Percentiles rank a stretch among this genome's conserved stretches.
phyloP scores from a whole-genome alignment of 2,888 invertebrate species.

The Acholoe squamosa region DNA sequence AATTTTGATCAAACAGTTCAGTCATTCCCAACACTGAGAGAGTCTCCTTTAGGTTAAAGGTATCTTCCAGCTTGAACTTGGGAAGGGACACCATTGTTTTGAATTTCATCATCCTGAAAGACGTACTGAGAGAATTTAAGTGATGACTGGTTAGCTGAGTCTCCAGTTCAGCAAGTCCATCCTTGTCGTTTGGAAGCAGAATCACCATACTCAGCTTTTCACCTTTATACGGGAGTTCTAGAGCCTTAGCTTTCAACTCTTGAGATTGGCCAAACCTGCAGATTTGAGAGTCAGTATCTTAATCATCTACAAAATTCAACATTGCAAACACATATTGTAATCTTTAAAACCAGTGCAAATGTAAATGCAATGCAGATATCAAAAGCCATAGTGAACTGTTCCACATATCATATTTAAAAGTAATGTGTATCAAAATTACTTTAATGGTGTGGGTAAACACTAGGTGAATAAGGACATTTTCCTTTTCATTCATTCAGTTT shows the following conservation, averaged over 20 bases:
- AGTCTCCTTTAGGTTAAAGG: constrained; percentile 66
- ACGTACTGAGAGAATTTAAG: constrained; percentile 34
- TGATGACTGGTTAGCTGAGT: constrained; percentile 57
- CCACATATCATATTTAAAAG: no score
- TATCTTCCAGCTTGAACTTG: constrained; percentile 69
- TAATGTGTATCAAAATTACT: no score
- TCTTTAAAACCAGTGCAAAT: no score
- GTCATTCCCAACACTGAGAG: constrained; percentile 68
- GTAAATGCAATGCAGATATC: no score
- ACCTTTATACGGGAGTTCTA: constrained; percentile 88
- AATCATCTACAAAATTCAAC: no score
- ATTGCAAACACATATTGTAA: no score
- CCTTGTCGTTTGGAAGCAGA: constrained; percentile 74
- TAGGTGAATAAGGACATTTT: no score
- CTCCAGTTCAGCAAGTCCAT: constrained; percentile 70
- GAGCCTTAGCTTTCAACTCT: constrained; percentile 89
- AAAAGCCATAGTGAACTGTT: no score
- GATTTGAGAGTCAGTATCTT: neutral
- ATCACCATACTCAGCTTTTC: constrained; percentile 76
- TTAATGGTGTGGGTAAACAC: no score
- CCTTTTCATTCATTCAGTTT: no score
- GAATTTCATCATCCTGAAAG: constrained; percentile 27
- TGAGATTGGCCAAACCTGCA: constrained; percentile 76
- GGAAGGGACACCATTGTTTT: constrained; percentile 65
- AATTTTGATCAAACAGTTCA: constrained; percentile 70